phyloP scores from a whole-genome alignment of 1,140 invertebrate species.

The Drosophila guanche region DNA sequence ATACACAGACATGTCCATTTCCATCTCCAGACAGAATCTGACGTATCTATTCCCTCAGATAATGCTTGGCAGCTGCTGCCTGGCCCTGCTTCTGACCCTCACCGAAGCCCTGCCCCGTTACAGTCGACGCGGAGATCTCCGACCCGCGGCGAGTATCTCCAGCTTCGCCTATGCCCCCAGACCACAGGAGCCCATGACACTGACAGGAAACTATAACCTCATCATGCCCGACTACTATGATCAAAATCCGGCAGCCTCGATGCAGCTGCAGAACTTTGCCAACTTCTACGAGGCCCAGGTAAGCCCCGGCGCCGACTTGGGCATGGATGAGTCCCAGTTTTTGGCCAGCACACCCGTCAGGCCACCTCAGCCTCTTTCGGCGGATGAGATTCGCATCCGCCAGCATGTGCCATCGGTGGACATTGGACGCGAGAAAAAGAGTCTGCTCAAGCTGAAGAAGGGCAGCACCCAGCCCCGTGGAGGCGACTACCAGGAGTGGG shows the following conservation, averaged over 20 bases:
- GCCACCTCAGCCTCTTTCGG: constrained; percentile 52
- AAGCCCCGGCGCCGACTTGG: constrained; percentile 54
- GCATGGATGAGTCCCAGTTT: constrained; percentile 76
- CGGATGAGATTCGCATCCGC: constrained; percentile 52
- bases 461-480: constrained; percentile 62
- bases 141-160: constrained; percentile 32
- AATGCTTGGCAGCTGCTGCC: constrained; percentile 28
- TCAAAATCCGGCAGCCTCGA: constrained; percentile 71
- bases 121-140: constrained; percentile 47
- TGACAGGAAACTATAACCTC: constrained; percentile 68
- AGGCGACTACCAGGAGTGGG: constrained; percentile 60
- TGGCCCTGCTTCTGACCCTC: constrained; percentile 19
- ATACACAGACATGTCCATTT: no score
- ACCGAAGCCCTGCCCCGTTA: constrained; percentile 54
- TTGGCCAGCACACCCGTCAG: constrained; percentile 50
- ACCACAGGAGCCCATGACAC: constrained; percentile 51
- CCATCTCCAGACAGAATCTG: no score
- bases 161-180: constrained; percentile 55
- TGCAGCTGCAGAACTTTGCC: constrained; percentile 77
- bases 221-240: constrained; percentile 80
- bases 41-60: not conserved
- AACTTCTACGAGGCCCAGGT: constrained; percentile 63
- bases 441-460: constrained; percentile 65
- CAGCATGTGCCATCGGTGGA: constrained; percentile 56
- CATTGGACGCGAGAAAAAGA: constrained; percentile 49